phyloP scores from a whole-genome alignment of 2,888 invertebrate species.

The Oligia latruncula region DNA sequence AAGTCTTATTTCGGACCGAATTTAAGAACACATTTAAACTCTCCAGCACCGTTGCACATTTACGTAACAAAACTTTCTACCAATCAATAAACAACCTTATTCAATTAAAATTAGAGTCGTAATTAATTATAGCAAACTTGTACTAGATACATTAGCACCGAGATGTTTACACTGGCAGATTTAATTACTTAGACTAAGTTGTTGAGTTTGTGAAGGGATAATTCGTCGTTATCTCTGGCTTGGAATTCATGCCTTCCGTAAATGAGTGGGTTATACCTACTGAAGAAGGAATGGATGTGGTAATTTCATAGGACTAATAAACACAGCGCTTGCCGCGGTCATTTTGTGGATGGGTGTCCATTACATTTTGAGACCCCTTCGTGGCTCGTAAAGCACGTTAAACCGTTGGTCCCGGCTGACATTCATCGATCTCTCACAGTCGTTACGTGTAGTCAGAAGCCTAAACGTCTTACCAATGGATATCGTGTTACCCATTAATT shows the following conservation, averaged over 20 bases:
- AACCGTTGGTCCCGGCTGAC: background rate
- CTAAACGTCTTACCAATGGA: background rate
- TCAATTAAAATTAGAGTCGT: slow-evolving; percentile 41
- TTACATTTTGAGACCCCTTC: background rate
- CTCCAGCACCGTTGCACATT: slow-evolving; percentile 27
- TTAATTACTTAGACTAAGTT: slow-evolving; percentile 76
- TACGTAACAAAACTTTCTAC: background rate
- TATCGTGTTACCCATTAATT: too few relatives aligned
- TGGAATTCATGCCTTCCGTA: slow-evolving; percentile 76
- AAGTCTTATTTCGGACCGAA: background rate
- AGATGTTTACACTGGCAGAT: slow-evolving; percentile 74
- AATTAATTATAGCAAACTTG: slow-evolving; percentile 56
- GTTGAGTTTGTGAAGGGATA: slow-evolving; percentile 74
- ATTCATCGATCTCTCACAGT: background rate
- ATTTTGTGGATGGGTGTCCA: background rate
- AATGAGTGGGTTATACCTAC: slow-evolving; percentile 44
- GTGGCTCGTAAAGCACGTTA: background rate
- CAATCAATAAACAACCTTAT: slow-evolving; percentile 42
- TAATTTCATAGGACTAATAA: background rate
- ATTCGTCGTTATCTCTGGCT: slow-evolving; percentile 76
- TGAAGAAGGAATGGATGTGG: slow-evolving; percentile 61
- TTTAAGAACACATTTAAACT: slow-evolving; percentile 1
- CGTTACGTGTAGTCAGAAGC: background rate
- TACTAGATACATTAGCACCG: slow-evolving; percentile 58
- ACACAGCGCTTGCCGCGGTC: background rate